These are phyloP conservation scores for Megaleporinus macrocephalus DNA, from an alignment of 2,113 vertebrate species.

Conservation along the genomic window DNA sequence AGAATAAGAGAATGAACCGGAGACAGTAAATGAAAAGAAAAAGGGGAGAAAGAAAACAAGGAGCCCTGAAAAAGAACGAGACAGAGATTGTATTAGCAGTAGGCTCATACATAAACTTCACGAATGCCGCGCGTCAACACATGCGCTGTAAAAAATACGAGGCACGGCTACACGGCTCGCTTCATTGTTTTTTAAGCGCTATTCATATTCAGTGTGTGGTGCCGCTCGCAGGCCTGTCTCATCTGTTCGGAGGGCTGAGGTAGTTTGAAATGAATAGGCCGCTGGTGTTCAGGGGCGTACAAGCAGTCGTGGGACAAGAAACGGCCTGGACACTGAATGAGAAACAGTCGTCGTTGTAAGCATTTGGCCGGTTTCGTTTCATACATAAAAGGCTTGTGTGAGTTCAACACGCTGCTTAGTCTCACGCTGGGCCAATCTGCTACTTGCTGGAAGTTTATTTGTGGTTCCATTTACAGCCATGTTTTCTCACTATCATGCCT, in stretches of 20 bases:
- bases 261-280: no score
- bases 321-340: neutral
- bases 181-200: neutral
- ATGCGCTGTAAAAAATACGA: neutral
- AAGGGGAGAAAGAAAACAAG: neutral
- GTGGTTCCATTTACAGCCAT: neutral
- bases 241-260: neutral
- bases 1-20: neutral
- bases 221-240: neutral
- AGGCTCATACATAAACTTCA: neutral
- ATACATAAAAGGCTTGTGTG: no score
- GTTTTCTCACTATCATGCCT: no score
- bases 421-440: no score
- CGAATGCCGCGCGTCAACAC: neutral
- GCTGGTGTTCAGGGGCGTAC: no score
- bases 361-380: no score
- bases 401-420: no score
- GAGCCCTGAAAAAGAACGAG: neutral
- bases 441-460: no score
- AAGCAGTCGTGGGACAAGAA: neutral
- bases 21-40: neutral
- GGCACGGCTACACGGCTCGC: neutral
- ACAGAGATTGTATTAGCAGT: neutral
- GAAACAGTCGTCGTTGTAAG: no score
- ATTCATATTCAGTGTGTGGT: neutral